These are phyloP conservation scores for Galerucella calmariensis DNA, from an alignment of 2,888 invertebrate species.

Conservation along the genomic window DNA sequence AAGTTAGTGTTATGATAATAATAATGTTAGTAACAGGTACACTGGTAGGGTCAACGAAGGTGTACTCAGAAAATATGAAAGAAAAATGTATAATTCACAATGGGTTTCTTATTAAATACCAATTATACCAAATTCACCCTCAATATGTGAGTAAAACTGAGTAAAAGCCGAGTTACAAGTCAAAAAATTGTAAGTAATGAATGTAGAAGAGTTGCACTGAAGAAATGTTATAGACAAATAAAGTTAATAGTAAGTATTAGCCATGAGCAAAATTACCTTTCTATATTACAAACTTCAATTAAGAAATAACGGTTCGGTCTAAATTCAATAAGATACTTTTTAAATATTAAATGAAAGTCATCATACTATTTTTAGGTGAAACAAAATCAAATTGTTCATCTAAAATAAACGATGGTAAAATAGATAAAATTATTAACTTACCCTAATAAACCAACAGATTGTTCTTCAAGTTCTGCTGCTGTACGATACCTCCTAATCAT, in stretches of 20 bases:
- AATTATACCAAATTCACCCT: no score
- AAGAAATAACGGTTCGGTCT: background rate
- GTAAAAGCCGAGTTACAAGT: no score
- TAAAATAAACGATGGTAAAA: background rate
- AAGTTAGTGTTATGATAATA: no score
- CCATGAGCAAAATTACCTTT: background rate
- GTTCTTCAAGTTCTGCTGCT: conserved; percentile 42
- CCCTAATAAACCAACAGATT: conserved; percentile 49
- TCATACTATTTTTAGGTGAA: background rate
- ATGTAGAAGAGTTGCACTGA: background rate
- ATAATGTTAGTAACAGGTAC: no score
- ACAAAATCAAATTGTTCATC: background rate
- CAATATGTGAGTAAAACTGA: no score
- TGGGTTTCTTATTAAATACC: no score
- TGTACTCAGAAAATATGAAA: no score
- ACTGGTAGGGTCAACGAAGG: no score
- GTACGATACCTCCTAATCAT: conserved; percentile 40
- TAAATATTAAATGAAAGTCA: background rate
- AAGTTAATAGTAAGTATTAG: background rate
- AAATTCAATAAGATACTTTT: background rate
- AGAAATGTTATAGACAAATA: background rate
- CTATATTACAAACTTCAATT: background rate
- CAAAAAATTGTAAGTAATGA: background rate
- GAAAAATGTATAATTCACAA: no score
- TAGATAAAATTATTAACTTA: conserved; percentile 30